These are phyloP conservation scores for Alca torda DNA, from an alignment of 2,797 vertebrate species.

Conservation along the genomic window DNA sequence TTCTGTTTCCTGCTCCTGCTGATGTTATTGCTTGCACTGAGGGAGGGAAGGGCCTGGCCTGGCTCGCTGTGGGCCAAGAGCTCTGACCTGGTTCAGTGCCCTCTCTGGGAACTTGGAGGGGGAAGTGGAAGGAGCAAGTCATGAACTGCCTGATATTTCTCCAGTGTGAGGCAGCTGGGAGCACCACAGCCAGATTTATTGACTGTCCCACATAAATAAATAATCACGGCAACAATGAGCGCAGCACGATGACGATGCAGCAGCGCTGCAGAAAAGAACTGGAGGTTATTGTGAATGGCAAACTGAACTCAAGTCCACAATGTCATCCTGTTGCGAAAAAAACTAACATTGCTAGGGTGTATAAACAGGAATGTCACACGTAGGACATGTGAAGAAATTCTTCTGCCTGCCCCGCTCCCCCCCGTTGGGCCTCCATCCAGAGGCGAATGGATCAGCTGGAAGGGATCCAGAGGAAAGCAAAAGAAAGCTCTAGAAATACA, in stretches of 20 bases:
- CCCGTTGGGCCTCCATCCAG: neutral
- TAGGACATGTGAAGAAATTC: conserved; percentile 19
- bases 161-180: neutral
- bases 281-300: conserved; percentile 41
- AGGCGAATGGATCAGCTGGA: neutral
- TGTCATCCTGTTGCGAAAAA: conserved; percentile 62
- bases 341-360: conserved; percentile 45
- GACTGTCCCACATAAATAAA: conserved; percentile 38
- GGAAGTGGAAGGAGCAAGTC: neutral
- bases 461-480: neutral
- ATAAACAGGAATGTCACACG: conserved; percentile 32
- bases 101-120: conserved; percentile 19
- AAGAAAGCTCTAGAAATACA: conserved; percentile 37
- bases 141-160: neutral
- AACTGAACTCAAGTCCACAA: conserved; percentile 47
- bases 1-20: neutral
- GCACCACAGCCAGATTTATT: conserved; percentile 11
- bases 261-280: conserved; percentile 7
- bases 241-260: neutral
- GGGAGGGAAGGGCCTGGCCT: neutral
- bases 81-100: conserved; percentile 11
- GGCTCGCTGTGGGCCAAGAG: neutral
- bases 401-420: neutral
- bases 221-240: conserved; percentile 35
- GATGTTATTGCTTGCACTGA: neutral